Evolutionary conservation across 2,113 vertebrate genomes (phyloP), one percentile per base, ranked within the genome.

Genomic region (Oostethus manadensis): DNA sequence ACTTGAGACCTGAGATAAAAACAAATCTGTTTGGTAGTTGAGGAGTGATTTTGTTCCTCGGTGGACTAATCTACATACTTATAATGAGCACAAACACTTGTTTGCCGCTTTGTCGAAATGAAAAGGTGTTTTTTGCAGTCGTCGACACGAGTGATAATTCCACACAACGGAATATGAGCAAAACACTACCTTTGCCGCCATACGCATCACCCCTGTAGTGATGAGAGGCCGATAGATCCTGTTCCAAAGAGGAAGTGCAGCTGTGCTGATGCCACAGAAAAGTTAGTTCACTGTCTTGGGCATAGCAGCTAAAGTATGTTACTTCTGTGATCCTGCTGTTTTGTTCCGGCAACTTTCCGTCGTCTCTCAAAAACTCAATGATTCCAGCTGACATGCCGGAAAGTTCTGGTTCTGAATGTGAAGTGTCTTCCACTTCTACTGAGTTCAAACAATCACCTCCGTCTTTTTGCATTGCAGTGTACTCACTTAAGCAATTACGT

Each of bases 251-350:
- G 9, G 13, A 54, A 17, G 56, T 23, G 22, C 69, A 77, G 72
- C 74, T 75, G 70, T 76, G 82, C 86, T 86, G 81, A 87, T 59
- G 21, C 56, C 42, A 46, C 58, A 71, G 60, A 80, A 79, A 87
- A 85, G 73, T 85, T 84, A 68, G 68, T 74, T 77, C 10, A 51
- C 60, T 64, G 73, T 62, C 23, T 60, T 79, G 10, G 78, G 81
- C 81, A 72, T 63, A 57, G 64, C 65, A 73, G 68, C 73, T 63
- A n/a, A n/a, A n/a, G n/a, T n/a, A 74, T n/a, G 1, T 46, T 66
- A 64, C 69, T 58, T 51, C 75, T 78, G 67, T 76, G 77, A 83
- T 76, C 57, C 58, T 8, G 22, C 15, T 44, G 38, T 17, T 44
- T 54, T 29, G 64, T 56, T 61, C 71, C 56, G 62, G 64, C 68